These are phyloP conservation scores for Beris morrisii DNA, from an alignment of 2,888 invertebrate species.

Conservation along the genomic window DNA sequence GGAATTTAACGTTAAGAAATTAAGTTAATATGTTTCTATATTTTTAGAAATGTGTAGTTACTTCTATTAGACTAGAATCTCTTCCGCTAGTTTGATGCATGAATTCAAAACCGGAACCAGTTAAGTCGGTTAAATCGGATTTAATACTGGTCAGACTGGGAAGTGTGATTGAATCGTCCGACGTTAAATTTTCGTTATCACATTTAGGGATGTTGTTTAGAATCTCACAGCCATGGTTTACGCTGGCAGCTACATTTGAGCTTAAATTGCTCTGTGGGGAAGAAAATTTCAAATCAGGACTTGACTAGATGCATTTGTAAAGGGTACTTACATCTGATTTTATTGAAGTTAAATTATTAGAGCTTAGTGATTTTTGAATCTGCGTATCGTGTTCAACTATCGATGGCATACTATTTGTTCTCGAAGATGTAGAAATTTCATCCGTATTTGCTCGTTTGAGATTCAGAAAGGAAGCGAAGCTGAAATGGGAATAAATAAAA, in stretches of 20 bases:
- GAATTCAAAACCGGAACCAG: constrained; percentile 16
- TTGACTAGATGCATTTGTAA: neutral
- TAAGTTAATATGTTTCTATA: neutral
- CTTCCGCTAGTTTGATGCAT: constrained; percentile 16
- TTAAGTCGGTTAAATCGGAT: constrained; percentile 9
- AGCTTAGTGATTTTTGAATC: constrained; percentile 17
- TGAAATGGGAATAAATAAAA: neutral
- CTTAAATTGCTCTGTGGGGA: neutral
- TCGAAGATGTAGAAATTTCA: constrained; percentile 8
- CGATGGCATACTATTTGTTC: constrained; percentile 24
- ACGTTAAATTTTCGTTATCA: constrained; percentile 14
- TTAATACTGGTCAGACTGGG: constrained; percentile 15
- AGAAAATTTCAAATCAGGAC: neutral
- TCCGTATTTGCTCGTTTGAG: constrained; percentile 24
- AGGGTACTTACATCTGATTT: constrained; percentile 16
- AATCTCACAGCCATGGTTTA: neutral
- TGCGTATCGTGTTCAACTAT: constrained; percentile 8
- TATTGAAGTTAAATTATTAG: constrained; percentile 9
- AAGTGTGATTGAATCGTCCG: constrained; percentile 22
- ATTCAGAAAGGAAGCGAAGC: constrained; percentile 23
- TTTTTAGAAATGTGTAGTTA: neutral
- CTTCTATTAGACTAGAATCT: constrained; percentile 16
- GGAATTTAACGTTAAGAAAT: neutral
- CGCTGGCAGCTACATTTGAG: neutral
- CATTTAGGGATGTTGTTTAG: neutral